Percentiles rank a stretch among this genome's conserved stretches.
Evolutionary conservation across 2,113 vertebrate genomes (phyloP).

Genomic region (Macaca nemestrina): DNA sequence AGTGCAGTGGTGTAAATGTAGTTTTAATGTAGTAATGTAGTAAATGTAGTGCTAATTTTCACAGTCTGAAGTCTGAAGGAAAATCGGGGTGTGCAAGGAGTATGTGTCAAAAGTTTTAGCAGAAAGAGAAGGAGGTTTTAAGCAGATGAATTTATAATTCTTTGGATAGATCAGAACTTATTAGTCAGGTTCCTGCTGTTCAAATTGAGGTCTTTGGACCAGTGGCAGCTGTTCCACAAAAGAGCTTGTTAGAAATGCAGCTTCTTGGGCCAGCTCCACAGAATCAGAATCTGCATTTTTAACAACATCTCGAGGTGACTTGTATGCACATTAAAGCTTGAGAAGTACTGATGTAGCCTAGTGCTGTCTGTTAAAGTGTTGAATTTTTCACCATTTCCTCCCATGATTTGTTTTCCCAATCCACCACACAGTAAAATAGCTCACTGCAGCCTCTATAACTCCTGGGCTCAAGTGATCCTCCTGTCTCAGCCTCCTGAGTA

Average conservation of each 20-base stretch:
- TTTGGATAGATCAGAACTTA: slow-evolving; percentile 29
- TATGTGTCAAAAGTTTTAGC: neutral
- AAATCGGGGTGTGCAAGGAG: neutral
- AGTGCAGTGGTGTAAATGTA: too few relatives aligned
- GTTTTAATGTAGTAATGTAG: too few relatives aligned
- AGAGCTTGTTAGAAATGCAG: slow-evolving; percentile 11
- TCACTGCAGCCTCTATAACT: too few relatives aligned
- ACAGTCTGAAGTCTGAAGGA: slow-evolving; percentile 10
- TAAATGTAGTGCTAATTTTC: slow-evolving; percentile 16
- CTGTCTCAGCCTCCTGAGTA: too few relatives aligned
- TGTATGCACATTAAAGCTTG: neutral
- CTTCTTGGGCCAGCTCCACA: neutral
- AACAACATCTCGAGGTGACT: neutral
- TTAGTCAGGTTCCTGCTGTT: neutral
- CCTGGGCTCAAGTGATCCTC: too few relatives aligned
- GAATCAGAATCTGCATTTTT: neutral
- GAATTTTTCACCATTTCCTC: neutral
- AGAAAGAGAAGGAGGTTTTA: slow-evolving; percentile 42
- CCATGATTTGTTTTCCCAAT: neutral
- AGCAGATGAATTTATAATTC: slow-evolving; percentile 32
- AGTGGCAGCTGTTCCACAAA: neutral
- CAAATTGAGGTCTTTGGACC: neutral
- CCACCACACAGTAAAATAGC: neutral
- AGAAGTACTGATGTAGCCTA: neutral
- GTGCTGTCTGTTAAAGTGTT: neutral